Evolutionary conservation across 2,888 invertebrate genomes (phyloP), one percentile per base, ranked within the genome.

Genomic region (Caenorhabditis imperialis): DNA sequence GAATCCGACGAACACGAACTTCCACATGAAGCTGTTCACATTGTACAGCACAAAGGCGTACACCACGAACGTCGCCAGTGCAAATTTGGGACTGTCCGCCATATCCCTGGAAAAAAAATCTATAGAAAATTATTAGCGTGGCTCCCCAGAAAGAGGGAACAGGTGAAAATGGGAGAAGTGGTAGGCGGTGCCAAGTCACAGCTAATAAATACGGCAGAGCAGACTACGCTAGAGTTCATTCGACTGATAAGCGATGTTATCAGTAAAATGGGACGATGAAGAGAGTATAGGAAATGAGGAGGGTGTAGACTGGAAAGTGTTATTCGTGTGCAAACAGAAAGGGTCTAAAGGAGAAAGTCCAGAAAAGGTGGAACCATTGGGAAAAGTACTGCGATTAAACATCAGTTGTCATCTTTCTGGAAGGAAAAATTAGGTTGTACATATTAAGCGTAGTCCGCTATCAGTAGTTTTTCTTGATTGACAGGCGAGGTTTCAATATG

Each of bases 41-140:
- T 74, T 74, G 62, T 65, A 78, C 50, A 81, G 60, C 4, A 77
- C 54, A 8, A 61, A 65, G n/a, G 81, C 81, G 45, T 79, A 78
- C 12, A 79, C 61, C 22, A 55, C 77, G 54, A 81, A 75, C 8
- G 78, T 78, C 48, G 73, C 35, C 8, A 81, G 75, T 16, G 81
- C 79, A 40, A 60, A 55, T 37, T 65, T 69, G 22, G 81, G 79
- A 25, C 77, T 77, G 50, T 79, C 79, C 57, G 77, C 51, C 79
- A 79, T 79, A 25, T 63, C 42, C 58, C 74, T 75, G 74, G 12
- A 75, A 74, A 47, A n/a, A 33, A 53, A 27, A 23, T n/a, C 20
- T 10, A 20, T 35, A 8, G 6, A n/a, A 8, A 42, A 30, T 33
- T 23, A 14, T 38, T 20, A 27, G 20, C 42, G 45, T 44, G 35